A percentile compares a stretch with the other conserved stretches of the same genome.
phyloP scores from a whole-genome alignment of 2,888 invertebrate genomes.

The Dasypogon diadema region DNA sequence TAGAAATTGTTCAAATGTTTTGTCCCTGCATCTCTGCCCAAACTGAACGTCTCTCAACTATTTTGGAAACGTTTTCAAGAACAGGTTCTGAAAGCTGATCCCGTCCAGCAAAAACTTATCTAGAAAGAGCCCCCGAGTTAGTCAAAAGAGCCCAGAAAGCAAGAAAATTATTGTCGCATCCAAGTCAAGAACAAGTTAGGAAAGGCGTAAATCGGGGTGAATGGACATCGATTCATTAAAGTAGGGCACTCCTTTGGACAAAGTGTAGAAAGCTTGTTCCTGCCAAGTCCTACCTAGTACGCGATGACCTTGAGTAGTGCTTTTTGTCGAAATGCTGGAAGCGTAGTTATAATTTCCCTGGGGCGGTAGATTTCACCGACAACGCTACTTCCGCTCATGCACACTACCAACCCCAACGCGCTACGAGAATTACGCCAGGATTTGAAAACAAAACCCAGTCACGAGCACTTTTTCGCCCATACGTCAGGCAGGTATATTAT shows the following conservation, averaged over 20 bases:
- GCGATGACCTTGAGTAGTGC: slow-evolving; percentile 34
- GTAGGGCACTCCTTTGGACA: slow-evolving; percentile 27
- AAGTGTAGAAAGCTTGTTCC: not conserved
- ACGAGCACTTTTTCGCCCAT: not conserved
- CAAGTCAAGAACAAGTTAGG: not conserved
- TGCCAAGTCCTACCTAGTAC: not conserved
- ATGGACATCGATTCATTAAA: slow-evolving; percentile 32
- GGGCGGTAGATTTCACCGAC: not conserved
- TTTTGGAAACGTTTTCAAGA: too few relatives aligned
- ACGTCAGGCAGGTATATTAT: not conserved
- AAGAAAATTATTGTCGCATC: too few relatives aligned
- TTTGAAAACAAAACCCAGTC: not conserved
- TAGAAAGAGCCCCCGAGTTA: too few relatives aligned
- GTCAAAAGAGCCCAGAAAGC: too few relatives aligned
- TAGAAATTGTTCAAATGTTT: too few relatives aligned
- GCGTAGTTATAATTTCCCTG: not conserved
- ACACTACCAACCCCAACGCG: not conserved
- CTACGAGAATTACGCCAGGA: too few relatives aligned
- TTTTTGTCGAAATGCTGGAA: not conserved
- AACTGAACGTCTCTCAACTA: too few relatives aligned
- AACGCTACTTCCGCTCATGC: not conserved
- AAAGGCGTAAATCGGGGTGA: slow-evolving; percentile 21
- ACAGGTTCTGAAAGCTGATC: too few relatives aligned
- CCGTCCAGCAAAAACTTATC: too few relatives aligned
- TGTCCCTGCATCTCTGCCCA: too few relatives aligned